Conservation (phyloP, 2,888 invertebrate species). For the Hololepta plana region DNA sequence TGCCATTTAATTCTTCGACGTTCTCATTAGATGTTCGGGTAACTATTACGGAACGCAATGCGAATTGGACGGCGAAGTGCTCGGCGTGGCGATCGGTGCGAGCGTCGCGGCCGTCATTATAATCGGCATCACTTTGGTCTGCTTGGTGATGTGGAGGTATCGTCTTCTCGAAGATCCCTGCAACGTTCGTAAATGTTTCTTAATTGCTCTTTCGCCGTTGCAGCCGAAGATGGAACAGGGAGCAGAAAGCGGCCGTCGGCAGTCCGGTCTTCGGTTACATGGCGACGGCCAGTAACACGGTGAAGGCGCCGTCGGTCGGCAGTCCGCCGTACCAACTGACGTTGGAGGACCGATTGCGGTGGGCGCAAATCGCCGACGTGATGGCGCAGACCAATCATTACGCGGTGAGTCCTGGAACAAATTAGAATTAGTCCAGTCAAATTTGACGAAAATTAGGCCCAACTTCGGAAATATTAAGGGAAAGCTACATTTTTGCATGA, state of each 20-base stretch:
- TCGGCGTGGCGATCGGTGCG: slow-evolving; percentile 81
- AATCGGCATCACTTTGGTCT: slow-evolving; percentile 70
- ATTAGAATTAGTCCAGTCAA: too few relatives aligned
- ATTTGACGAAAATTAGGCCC: too few relatives aligned
- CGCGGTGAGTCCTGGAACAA: slow-evolving; percentile 57
- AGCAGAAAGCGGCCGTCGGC: slow-evolving; percentile 63
- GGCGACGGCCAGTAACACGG: slow-evolving; percentile 48
- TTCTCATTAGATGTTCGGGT: slow-evolving; percentile 48
- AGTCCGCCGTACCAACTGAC: slow-evolving; percentile 64
- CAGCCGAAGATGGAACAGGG: slow-evolving; percentile 78
- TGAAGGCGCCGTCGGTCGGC: slow-evolving; percentile 54
- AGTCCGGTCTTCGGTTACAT: slow-evolving; percentile 80
- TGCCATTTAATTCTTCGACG: too few relatives aligned
- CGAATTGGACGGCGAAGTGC: slow-evolving; percentile 81
- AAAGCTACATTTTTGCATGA: too few relatives aligned
- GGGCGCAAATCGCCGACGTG: slow-evolving; percentile 81
- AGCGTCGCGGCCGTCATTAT: slow-evolving; percentile 78
- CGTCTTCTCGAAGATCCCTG: slow-evolving; percentile 6
- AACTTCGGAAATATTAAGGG: too few relatives aligned
- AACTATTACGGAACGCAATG: slow-evolving; percentile 79
- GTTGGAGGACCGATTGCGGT: slow-evolving; percentile 62
- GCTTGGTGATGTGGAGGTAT: slow-evolving; percentile 82
- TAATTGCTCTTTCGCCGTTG: slow-evolving; percentile 10
- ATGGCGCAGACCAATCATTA: slow-evolving; percentile 76
- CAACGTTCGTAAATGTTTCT: not conserved